Base-by-base conservation (phyloP, 2,888 invertebrate genomes). In the Plebejus argus region DNA sequence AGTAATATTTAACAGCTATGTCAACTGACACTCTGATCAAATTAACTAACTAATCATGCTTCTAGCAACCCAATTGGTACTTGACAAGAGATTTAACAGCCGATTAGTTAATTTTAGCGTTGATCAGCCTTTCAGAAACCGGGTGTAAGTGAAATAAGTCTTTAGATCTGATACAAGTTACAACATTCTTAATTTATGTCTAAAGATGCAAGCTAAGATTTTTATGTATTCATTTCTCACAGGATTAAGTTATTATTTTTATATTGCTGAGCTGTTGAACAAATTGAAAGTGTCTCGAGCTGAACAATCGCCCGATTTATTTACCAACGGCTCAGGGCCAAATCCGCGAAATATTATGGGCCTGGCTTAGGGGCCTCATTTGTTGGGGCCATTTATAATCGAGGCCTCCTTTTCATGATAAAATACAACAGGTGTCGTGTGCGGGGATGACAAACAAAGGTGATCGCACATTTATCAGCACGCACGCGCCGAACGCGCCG, bases 281-380 rank as follows among this genome's bases (percentile, higher is more conserved):
- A 66, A 66, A 66, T 66, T 28, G 66, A 28, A 66, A 66, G 28
- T 6, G 66, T 66, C 23, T 23, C 28, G 6, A 12, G 66, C 12
- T 66, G 6, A 66, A 10, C 20, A 66, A 15, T 33, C n/a, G n/a
- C 33, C 28, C 66, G 28, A 66, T 66, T 66, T 66, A 33, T 66
- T 66, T 33, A 66, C 28, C 4, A 66, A 66, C 66, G 66, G 66
- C 28, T 66, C 5, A 15, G 20, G 33, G 28, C 28, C 1, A 33
- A 66, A 66, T 66, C 66, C 66, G 66, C 66, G 66, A 66, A 66
- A 66, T 66, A 66, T 66, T 66, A 33, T 33, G 6, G 66, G 28
- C 66, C 66, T 18, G 66, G 66, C 66, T 66, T 33, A 66, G 66
- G 18, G 28, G 10, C 66, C 28, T 66, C 28, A 33, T 66, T 66